These are phyloP conservation scores for Diphyllodes magnificus DNA, from an alignment of 2,113 vertebrate species.

Conservation along the genomic window DNA sequence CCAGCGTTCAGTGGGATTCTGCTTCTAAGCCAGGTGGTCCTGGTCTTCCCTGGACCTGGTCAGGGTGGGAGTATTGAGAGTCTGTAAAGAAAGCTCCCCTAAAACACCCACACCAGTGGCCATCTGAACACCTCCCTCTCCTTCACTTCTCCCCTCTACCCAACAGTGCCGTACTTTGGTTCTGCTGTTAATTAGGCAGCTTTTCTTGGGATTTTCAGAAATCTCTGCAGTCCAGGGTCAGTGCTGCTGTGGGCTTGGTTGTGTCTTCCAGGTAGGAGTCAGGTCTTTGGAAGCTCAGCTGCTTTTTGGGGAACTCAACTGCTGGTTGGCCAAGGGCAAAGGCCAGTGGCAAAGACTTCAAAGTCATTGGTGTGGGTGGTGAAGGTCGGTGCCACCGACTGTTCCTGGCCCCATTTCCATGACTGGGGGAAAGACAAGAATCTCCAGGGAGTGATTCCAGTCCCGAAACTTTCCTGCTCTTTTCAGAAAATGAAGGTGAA, in stretches of 20 bases:
- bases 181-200: not conserved
- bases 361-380: not conserved
- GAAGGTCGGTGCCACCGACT: accelerated
- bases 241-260: not conserved
- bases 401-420: not conserved
- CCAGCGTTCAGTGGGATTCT: not conserved
- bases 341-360: not conserved
- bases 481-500: not conserved
- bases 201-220: not conserved
- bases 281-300: not conserved
- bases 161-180: not conserved
- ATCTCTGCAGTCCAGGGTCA: not conserved
- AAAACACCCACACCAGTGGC: not conserved
- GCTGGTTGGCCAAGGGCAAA: not conserved
- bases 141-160: not conserved
- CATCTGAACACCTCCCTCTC: not conserved
- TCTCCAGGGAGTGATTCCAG: not conserved
- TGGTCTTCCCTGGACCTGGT: not conserved
- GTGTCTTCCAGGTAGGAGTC: not conserved
- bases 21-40: not conserved
- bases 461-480: not conserved
- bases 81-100: not conserved
- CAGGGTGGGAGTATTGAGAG: not conserved
- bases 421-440: not conserved
- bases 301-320: not conserved